phyloP scores from a whole-genome alignment of 2,888 invertebrate genomes.

The Fragum sueziense region DNA sequence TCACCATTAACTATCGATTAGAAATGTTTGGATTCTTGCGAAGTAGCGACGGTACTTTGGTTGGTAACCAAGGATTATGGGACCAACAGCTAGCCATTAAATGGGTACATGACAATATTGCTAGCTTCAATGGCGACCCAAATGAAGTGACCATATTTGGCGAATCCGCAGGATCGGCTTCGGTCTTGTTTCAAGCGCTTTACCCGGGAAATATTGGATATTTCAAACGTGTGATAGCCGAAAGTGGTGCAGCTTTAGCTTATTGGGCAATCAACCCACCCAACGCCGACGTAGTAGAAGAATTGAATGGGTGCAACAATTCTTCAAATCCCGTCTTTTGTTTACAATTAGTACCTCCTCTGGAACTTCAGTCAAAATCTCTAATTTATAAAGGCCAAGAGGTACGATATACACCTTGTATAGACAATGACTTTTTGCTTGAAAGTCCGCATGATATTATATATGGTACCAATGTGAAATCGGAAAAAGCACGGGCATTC shows the following conservation, averaged over 20 bases:
- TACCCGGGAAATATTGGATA: constrained; percentile 54
- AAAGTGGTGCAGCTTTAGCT: constrained; percentile 42
- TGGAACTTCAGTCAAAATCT: neutral
- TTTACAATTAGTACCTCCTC: neutral
- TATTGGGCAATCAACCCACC: constrained; percentile 13
- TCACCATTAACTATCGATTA: constrained; percentile 56
- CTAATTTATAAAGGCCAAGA: neutral
- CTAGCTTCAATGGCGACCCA: constrained; percentile 42
- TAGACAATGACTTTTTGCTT: constrained; percentile 47
- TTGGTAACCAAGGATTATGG: constrained; percentile 57
- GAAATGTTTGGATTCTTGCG: constrained; percentile 50
- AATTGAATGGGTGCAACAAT: neutral
- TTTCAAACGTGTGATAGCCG: constrained; percentile 24
- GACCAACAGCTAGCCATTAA: constrained; percentile 54
- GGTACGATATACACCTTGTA: constrained; percentile 19
- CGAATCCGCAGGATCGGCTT: constrained; percentile 47
- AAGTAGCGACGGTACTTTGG: constrained; percentile 21
- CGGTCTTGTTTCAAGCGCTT: constrained; percentile 46
- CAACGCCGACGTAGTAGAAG: constrained; percentile 17
- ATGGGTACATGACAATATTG: constrained; percentile 56
- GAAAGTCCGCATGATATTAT: constrained; percentile 34
- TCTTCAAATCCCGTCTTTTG: neutral
- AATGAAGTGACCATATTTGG: constrained; percentile 53
- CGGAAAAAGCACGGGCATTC: constrained; percentile 34
- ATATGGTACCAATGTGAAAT: constrained; percentile 26